Evolutionary conservation across 2,113 vertebrate species (phyloP).

Genomic region (Anser cygnoides): DNA sequence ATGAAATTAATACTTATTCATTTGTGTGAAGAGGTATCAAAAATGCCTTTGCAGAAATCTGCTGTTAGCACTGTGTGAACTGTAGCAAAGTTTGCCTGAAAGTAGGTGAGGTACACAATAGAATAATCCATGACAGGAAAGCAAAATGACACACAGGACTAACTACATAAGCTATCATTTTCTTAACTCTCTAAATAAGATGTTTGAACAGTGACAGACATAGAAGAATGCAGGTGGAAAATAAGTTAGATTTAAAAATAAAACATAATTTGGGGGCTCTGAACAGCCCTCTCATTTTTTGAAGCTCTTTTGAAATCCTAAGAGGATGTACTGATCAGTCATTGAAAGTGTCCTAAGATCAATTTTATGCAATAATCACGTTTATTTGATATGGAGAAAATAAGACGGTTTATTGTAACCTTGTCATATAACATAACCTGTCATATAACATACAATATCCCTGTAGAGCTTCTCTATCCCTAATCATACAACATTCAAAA

Average conservation of each 20-base stretch:
- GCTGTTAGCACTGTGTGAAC: neutral
- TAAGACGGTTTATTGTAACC: neutral
- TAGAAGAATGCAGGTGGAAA: neutral
- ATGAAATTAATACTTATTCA: constrained; percentile 12
- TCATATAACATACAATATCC: neutral
- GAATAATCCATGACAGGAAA: neutral
- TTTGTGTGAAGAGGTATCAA: neutral
- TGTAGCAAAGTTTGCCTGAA: neutral
- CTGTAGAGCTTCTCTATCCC: neutral
- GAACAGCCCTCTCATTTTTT: no score
- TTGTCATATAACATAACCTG: neutral
- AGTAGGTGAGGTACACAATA: neutral
- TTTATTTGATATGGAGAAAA: neutral
- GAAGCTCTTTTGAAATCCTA: neutral
- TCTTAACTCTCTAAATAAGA: neutral
- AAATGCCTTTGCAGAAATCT: neutral
- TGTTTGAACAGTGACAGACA: neutral
- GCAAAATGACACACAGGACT: neutral
- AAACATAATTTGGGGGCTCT: neutral
- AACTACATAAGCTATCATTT: neutral
- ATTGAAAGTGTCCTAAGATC: neutral
- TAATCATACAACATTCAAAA: neutral
- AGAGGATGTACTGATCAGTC: neutral
- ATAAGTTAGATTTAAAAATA: constrained; percentile 1
- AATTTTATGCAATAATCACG: neutral